Conservation (phyloP, 2,797 vertebrate genomes). For the Neosalanx taihuensis region DNA sequence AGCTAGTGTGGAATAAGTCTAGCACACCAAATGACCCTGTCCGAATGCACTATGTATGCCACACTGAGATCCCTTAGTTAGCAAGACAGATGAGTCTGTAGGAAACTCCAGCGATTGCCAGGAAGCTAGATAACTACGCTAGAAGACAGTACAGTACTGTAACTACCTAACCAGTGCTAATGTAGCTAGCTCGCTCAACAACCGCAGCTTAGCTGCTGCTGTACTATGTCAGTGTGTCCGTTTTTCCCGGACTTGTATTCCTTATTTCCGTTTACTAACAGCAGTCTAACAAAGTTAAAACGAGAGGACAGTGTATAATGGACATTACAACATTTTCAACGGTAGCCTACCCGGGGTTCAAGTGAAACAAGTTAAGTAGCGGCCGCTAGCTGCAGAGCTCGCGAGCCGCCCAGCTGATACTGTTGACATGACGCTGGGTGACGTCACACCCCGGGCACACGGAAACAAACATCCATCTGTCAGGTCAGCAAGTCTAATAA, state of each 20-base stretch:
- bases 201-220: background rate
- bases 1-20: too few species aligned
- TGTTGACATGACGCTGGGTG: slow-evolving; percentile 18
- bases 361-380: background rate
- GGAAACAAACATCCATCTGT: background rate
- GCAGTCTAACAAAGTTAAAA: slow-evolving; percentile 26
- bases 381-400: too few species aligned
- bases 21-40: too few species aligned
- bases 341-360: background rate
- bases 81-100: background rate
- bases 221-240: background rate
- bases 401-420: slow-evolving; percentile 10
- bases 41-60: too few species aligned
- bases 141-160: too few species aligned
- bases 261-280: background rate
- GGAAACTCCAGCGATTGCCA: background rate
- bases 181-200: background rate
- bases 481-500: background rate
- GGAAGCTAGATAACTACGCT: background rate
- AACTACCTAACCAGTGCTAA: too few species aligned
- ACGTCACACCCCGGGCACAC: slow-evolving; percentile 1
- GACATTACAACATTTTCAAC: background rate
- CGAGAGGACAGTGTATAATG: slow-evolving; percentile 25
- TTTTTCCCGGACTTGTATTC: background rate
- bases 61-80: background rate